A percentile compares a stretch with the other conserved stretches of the same genome.
Evolutionary conservation across 92 coral and sea anemone species (phyloP).

Genomic region (Blastomussa wellsi): DNA sequence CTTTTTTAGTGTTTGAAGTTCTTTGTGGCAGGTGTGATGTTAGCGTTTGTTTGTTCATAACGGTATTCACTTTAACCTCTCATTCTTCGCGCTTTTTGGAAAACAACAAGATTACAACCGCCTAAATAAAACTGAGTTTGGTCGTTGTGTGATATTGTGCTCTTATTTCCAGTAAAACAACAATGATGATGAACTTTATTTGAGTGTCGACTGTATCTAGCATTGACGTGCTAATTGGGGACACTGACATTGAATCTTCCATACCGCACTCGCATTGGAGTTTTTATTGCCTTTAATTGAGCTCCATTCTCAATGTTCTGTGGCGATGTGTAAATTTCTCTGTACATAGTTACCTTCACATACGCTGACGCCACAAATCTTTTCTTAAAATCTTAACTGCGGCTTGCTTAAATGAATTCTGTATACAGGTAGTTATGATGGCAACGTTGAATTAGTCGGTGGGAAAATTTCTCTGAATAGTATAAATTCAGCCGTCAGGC

Average conservation of each 20-base stretch:
- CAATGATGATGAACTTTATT: too few species aligned
- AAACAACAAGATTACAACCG: slow-evolving; percentile 11
- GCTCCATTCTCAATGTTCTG: not conserved
- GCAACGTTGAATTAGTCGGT: not conserved
- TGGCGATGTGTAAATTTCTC: not conserved
- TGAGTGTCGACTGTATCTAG: too few species aligned
- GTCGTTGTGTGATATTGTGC: slow-evolving; percentile 14
- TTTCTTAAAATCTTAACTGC: not conserved
- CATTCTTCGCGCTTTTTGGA: slow-evolving; percentile 1
- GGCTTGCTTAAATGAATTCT: not conserved
- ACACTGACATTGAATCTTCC: not conserved
- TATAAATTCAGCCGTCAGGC: not conserved
- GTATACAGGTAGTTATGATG: not conserved
- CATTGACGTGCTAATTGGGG: too few species aligned
- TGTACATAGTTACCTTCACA: not conserved
- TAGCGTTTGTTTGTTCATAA: slow-evolving; percentile 40
- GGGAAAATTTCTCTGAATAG: not conserved
- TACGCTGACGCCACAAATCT: not conserved
- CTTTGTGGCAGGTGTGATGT: slow-evolving; percentile 28
- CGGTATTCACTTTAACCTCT: slow-evolving; percentile 39
- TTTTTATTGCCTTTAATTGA: not conserved
- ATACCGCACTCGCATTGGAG: not conserved
- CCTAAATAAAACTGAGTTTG: slow-evolving; percentile 5
- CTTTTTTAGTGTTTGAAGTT: slow-evolving; percentile 31
- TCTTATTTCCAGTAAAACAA: not conserved